phyloP scores from a whole-genome alignment of 2,888 invertebrate species.

The Hirtodrosophila trivittata region DNA sequence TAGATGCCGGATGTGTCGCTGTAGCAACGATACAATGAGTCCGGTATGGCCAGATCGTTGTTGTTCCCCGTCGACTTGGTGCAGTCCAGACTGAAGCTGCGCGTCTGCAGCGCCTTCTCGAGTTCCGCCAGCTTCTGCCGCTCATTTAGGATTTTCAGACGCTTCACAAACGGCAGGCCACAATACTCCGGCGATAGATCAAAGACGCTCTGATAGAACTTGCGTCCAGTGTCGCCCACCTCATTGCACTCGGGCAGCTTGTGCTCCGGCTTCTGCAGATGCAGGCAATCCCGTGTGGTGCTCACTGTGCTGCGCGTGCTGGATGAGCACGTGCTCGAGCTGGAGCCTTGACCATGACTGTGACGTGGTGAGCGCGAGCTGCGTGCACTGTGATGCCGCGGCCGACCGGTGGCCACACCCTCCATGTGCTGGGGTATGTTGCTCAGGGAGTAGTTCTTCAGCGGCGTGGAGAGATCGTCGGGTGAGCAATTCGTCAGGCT shows the following conservation, averaged over 20 bases:
- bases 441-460: conserved; percentile 76
- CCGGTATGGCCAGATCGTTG: conserved; percentile 82
- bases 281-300: conserved; percentile 45
- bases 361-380: conserved; percentile 65
- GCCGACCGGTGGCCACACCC: conserved; percentile 12
- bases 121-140: conserved; percentile 93
- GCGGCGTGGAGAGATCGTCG: conserved; percentile 69
- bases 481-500: conserved; percentile 81
- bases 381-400: conserved; percentile 63
- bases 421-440: conserved; percentile 74
- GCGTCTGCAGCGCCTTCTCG: conserved; percentile 89
- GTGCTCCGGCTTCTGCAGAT: conserved; percentile 65
- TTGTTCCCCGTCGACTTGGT: conserved; percentile 85
- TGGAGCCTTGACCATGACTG: conserved; percentile 33
- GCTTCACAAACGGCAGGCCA: conserved; percentile 93
- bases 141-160: conserved; percentile 94
- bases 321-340: conserved; percentile 59
- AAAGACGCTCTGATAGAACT: conserved; percentile 92
- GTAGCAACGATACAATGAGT: conserved; percentile 89
- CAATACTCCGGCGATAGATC: conserved; percentile 94
- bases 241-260: conserved; percentile 52
- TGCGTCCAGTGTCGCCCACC: conserved; percentile 76
- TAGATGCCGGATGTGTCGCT: conserved; percentile 91
- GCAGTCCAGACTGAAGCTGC: conserved; percentile 92
- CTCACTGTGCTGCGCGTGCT: conserved; percentile 48